Percentiles rank a stretch among this genome's conserved stretches.
Evolutionary conservation across 2,797 vertebrate species (phyloP).

Genomic region (Leptodactylus fallax): DNA sequence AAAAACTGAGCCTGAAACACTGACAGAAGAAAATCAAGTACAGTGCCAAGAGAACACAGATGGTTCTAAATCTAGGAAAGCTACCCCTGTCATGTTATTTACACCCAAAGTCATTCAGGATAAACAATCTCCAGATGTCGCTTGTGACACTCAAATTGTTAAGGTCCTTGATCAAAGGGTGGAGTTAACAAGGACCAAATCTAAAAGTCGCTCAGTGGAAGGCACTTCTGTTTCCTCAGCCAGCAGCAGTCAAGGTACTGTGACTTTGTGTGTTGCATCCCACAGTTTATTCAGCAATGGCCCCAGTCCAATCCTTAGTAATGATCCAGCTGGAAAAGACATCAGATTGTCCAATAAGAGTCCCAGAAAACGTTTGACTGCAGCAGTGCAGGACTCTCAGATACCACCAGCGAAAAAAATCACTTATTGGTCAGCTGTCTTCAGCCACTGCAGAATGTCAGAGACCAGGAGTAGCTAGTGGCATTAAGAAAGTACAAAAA

Average conservation of each 20-base stretch:
- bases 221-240: slow-evolving; percentile 76
- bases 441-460: slow-evolving; percentile 70
- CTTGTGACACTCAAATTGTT: slow-evolving; percentile 78
- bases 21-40: slow-evolving; percentile 79
- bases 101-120: slow-evolving; percentile 76
- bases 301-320: slow-evolving; percentile 75
- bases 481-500: slow-evolving; percentile 73
- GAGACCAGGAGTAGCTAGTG: slow-evolving; percentile 69
- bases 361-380: slow-evolving; percentile 87
- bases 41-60: slow-evolving; percentile 76
- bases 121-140: slow-evolving; percentile 83
- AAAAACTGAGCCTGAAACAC: slow-evolving; percentile 87
- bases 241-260: slow-evolving; percentile 80
- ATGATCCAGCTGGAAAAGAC: slow-evolving; percentile 78
- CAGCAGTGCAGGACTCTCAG: slow-evolving; percentile 84
- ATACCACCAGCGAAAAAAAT: slow-evolving; percentile 89
- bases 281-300: slow-evolving; percentile 75
- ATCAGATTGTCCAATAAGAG: slow-evolving; percentile 81
- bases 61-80: slow-evolving; percentile 70
- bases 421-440: slow-evolving; percentile 82
- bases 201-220: slow-evolving; percentile 75
- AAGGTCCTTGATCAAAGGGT: slow-evolving; percentile 75
- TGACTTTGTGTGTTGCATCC: slow-evolving; percentile 76
- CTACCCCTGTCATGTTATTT: slow-evolving; percentile 66
- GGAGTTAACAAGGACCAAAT: slow-evolving; percentile 80